Conservation (phyloP, 2,797 vertebrate species). For the Gymnopithys bicolor region DNA sequence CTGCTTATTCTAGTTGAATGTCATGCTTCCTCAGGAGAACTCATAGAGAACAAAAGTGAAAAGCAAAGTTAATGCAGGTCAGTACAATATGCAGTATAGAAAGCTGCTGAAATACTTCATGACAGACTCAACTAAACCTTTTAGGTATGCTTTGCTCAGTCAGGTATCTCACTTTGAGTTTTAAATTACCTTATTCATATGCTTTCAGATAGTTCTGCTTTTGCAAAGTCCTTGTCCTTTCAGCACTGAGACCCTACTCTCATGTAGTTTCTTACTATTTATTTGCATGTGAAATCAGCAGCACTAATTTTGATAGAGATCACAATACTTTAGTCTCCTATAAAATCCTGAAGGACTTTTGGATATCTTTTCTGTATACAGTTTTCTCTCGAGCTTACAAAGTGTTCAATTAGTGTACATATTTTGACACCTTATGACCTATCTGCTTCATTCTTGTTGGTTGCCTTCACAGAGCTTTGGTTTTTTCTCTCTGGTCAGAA, state of each 20-base stretch:
- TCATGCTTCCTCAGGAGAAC: not conserved
- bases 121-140: not conserved
- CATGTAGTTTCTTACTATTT: not conserved
- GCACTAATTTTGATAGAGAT: not conserved
- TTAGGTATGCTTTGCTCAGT: not conserved
- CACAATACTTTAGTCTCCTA: not conserved
- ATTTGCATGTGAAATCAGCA: not conserved
- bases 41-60: not conserved
- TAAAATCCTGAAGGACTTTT: not conserved
- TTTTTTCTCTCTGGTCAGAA: not conserved
- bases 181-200: not conserved
- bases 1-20: not conserved
- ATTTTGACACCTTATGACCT: constrained; percentile 5
- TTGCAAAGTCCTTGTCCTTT: not conserved
- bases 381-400: not conserved
- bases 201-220: not conserved
- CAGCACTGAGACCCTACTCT: not conserved
- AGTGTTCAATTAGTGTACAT: not conserved
- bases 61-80: constrained; percentile 2
- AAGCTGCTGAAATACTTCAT: not conserved
- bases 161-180: not conserved
- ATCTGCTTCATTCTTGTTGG: not conserved
- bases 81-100: not conserved
- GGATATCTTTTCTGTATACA: not conserved
- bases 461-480: not conserved